These are phyloP conservation scores for Drosophila aff. DNA, from an alignment of 1,140 invertebrate species.

Conservation along the genomic window DNA sequence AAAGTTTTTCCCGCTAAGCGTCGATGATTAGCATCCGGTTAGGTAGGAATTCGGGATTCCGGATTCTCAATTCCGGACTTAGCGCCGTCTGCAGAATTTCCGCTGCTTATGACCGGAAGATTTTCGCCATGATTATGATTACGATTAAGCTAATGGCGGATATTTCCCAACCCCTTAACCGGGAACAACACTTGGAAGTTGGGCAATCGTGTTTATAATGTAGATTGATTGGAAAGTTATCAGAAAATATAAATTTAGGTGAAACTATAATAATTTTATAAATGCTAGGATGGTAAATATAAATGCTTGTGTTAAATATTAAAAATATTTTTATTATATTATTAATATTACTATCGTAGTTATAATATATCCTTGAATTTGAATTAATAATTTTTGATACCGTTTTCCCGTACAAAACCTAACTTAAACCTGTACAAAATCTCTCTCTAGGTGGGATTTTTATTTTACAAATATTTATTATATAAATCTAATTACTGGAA, in stretches of 20 bases:
- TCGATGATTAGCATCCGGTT: slow-evolving; percentile 77
- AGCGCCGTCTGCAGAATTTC: slow-evolving; percentile 75
- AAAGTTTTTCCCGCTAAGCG: slow-evolving; percentile 69
- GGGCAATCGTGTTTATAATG: not conserved
- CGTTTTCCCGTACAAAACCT: accelerated
- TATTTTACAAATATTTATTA: not conserved
- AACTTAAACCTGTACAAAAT: not conserved
- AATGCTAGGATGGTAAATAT: not conserved
- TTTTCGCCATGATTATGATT: slow-evolving; percentile 75
- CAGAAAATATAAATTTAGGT: not conserved
- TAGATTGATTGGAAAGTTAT: not conserved
- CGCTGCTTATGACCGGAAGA: slow-evolving; percentile 79
- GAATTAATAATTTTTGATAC: not conserved
- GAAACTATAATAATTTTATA: not conserved
- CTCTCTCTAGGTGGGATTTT: accelerated
- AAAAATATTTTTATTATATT: not conserved
- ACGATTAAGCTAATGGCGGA: slow-evolving; percentile 79
- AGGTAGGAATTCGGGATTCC: slow-evolving; percentile 31
- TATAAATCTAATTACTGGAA: not conserved
- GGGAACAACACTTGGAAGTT: slow-evolving; percentile 5
- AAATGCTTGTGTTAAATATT: not conserved
- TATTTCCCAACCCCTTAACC: slow-evolving; percentile 71
- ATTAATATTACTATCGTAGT: too few relatives aligned
- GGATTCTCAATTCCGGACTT: slow-evolving; percentile 46
- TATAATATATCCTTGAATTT: not conserved